Evolutionary conservation across 1,140 invertebrate genomes (phyloP), one percentile per base, ranked within the genome.

Genomic region (Sesamia nonagrioides): DNA sequence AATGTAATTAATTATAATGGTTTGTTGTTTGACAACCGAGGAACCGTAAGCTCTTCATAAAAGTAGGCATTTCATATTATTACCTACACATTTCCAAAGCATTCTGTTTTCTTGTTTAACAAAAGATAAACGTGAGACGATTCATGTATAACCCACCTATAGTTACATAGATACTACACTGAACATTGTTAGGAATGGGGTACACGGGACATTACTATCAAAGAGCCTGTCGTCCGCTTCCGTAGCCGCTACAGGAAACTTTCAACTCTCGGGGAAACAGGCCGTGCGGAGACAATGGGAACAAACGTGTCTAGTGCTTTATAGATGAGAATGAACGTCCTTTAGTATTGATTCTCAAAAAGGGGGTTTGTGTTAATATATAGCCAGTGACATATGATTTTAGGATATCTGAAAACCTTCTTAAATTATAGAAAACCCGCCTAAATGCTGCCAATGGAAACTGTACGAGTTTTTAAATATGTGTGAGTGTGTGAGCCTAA

Each of bases 191-290:
- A 17, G n/a, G 33, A n/a, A 6, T 61, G 15, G 27, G 6, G 37
- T 15, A 61, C 58, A 61, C 27, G 58, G 7, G 58, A 61, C 15
- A 18, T 18, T 8, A 17, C n/a, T 61, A 61, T 61, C 58, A 61
- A 61, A 61, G 58, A 61, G 33, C 27, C 58, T 61, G 58, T 61
- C 58, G 58, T 18, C 33, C 7, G 33, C 58, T 61, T 61, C 58
- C 58, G 58, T 37, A 17, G 13, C 15, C 6, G 58, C 15, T 33
- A 15, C 58, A 61, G 58, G 58, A 61, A 61, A 37, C 58, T 37
- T 5, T 33, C 33, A 33, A 58, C 56, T n/a, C 33, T 61, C 50
- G 4, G 42, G 33, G 18, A 72, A 50, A 54, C n/a, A 50, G 69
- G 7, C 33, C n/a, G 48, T 50, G 15, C 27, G n/a, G 4, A 50